phyloP scores from a whole-genome alignment of 2,888 invertebrate genomes.

The Neoaliturus tenellus region DNA sequence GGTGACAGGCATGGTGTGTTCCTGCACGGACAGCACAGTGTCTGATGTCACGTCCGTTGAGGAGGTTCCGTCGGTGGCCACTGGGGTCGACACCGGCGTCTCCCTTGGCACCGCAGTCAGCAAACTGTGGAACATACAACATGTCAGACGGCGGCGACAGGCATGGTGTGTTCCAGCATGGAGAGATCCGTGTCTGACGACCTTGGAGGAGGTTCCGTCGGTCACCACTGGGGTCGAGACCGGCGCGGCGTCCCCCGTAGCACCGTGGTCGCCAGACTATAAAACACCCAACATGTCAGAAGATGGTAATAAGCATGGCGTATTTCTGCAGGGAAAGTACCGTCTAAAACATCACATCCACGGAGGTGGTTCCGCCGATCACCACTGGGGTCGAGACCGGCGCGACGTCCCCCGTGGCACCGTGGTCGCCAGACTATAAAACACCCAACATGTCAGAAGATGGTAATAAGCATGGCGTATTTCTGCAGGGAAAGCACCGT shows the following conservation, averaged over 20 bases:
- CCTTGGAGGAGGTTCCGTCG: constrained; percentile 65
- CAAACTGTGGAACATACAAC: constrained; percentile 60
- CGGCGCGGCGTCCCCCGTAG: constrained; percentile 63
- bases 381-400: constrained; percentile 58
- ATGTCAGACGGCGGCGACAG: constrained; percentile 65
- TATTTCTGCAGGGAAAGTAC: constrained; percentile 61
- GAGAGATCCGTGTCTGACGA: constrained; percentile 63
- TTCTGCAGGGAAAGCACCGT: constrained; percentile 61
- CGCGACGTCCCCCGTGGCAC: neutral
- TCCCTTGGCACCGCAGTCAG: constrained; percentile 62
- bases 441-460: constrained; percentile 60
- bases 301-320: constrained; percentile 61
- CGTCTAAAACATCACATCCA: constrained; percentile 64
- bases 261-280: constrained; percentile 62
- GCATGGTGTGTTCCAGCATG: constrained; percentile 62
- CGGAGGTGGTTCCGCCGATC: constrained; percentile 64
- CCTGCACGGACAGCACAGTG: constrained; percentile 61
- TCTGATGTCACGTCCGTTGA: constrained; percentile 66
- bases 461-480: constrained; percentile 63
- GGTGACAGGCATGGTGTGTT: constrained; percentile 63
- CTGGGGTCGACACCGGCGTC: constrained; percentile 64
- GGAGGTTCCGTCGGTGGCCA: constrained; percentile 65
- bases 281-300: constrained; percentile 1
- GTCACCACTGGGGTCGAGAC: constrained; percentile 64
- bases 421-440: too few species aligned